Evolutionary conservation across 2,888 invertebrate species (phyloP), one percentile per base, ranked within the genome.

Genomic region (Xestia xanthographa): DNA sequence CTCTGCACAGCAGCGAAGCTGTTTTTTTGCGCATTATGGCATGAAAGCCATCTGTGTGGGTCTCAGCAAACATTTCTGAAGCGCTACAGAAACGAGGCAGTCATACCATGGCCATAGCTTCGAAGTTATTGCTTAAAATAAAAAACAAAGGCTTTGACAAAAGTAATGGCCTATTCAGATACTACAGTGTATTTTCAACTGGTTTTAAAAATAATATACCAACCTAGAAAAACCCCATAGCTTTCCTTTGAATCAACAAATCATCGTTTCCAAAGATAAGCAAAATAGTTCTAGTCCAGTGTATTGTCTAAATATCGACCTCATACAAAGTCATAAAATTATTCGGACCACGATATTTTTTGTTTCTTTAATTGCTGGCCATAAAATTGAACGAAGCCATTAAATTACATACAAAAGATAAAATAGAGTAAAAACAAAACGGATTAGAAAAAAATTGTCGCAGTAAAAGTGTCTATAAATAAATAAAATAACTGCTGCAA

Each of bases 331-430:
- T 45, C 50, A 17, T 63, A 45, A 20, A 72, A 63, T 53, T 60
- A 38, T 45, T 80, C 14, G 14, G 29, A 53, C 29, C 5, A 9
- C 20, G 1, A 41, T 11, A 11, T 11, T 22, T 20, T 70, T 65
- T 45, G 17, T 72, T 14, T 38, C 56, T 38, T 56, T 65, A 72
- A 69, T 73, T 56, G 69, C 69, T 63, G 29, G 43, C 38, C 53
- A 56, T 69, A 69, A 72, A 70, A 50, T 53, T 56, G 9, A 72
- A 68, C 41, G 69, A 53, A 76, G 29, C 14, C 9, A n/a, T 5
- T 84, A 29, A 66, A 72, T 63, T 53, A 58, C n/a, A 48, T 14
- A 26, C 8, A 62, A 66, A 71, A 56, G 41, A 77, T n/a, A 74
- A 75, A 74, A 48, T 72, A 29, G 6, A 66, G n/a, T 4, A n/a